Evolutionary conservation across 2,888 invertebrate genomes (phyloP), one percentile per base, ranked within the genome.

Genomic region (Arge pagana): DNA sequence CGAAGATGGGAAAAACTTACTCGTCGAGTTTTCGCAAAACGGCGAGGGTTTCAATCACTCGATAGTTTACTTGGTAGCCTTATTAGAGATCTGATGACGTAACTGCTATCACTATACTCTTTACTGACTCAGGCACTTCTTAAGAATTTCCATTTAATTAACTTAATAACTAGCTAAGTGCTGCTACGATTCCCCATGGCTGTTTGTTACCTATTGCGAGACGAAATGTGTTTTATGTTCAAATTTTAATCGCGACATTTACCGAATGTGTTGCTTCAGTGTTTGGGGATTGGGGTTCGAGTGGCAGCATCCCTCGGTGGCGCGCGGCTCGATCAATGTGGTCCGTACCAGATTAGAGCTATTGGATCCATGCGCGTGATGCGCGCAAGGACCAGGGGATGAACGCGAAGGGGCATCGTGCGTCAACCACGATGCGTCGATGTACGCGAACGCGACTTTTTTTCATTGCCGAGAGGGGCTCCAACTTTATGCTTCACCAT

Each of bases 281-380:
- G 56, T 62, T 59, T 61, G 58, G 66, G 64, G 66, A 63, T 66
- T 60, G 67, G 60, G 57, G 53, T 61, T 55, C 65, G 65, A 70
- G 64, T 63, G 61, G 66, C 60, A 66, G 62, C 58, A 59, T 56
- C 59, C 59, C 58, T 57, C 55, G 53, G 64, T 53, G 56, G 68
- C 70, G 70, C 70, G 64, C 62, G 67, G 55, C 65, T 63, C 67
- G 68, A 71, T 71, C 70, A 65, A 71, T 71, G 59, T 61, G 65
- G 63, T 63, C 63, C 68, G 60, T 42, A 60, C 58, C 43, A 57
- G 53, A 50, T 28, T 37, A 40, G 53, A 59, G 60, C 64, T 60
- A n/a, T n/a, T n/a, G n/a, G n/a, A n/a, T n/a, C n/a, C n/a, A n/a
- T n/a, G 54, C 60, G 45, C 58, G 60, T 57, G 61, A 54, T 64